Conservation (phyloP, 2,113 vertebrate genomes). For the Triplophysa tibetana region DNA sequence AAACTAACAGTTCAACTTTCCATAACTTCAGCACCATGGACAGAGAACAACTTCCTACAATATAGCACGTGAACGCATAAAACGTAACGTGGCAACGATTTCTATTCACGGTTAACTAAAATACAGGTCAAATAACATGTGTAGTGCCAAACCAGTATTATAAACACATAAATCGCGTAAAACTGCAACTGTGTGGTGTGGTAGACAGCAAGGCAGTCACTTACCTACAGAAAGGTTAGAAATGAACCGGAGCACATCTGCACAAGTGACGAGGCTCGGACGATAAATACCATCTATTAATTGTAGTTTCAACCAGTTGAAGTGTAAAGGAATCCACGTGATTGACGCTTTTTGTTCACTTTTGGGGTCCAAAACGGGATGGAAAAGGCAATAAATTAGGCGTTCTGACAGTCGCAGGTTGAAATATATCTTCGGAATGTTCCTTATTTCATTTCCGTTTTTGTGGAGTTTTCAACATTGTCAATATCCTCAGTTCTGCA, state of each 20-base stretch:
- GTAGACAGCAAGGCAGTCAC: not conserved
- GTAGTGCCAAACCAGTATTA: not conserved
- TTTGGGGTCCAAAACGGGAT: not conserved
- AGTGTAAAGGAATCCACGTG: slow-evolving; percentile 25
- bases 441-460: slow-evolving; percentile 16
- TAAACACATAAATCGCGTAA: not conserved
- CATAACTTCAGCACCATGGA: slow-evolving; percentile 46
- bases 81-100: not conserved
- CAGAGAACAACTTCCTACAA: slow-evolving; percentile 47
- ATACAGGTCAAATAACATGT: not conserved
- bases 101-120: not conserved
- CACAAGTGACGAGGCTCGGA: slow-evolving; percentile 52
- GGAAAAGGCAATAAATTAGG: slow-evolving; percentile 8
- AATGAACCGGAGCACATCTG: slow-evolving; percentile 68
- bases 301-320: slow-evolving; percentile 38
- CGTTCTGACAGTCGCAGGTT: not conserved
- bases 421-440: not conserved
- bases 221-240: slow-evolving; percentile 77
- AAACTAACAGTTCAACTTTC: slow-evolving; percentile 1
- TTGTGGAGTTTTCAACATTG: slow-evolving; percentile 3
- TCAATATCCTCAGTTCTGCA: not conserved
- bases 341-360: not conserved
- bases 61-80: not conserved
- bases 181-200: not conserved
- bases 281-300: slow-evolving; percentile 57